These are phyloP conservation scores for Epizoanthus rinbou DNA, from an alignment of 92 coral and sea anemone genomes.

Conservation along the genomic window DNA sequence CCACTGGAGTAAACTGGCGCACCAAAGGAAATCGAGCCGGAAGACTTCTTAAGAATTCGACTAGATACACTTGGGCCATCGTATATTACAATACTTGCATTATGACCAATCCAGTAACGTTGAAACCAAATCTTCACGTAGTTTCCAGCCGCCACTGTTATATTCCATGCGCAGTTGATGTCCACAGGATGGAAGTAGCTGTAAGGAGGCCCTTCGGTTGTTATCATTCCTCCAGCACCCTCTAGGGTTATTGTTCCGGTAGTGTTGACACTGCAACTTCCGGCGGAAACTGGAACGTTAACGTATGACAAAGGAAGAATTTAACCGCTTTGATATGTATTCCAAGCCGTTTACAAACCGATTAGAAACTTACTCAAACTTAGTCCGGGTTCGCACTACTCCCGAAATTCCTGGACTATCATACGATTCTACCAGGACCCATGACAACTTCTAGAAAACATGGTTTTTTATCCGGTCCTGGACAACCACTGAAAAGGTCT, in stretches of 20 bases:
- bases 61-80: constrained; percentile 16
- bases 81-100: constrained; percentile 5
- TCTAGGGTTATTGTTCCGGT: constrained; percentile 3
- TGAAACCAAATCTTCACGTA: constrained; percentile 19
- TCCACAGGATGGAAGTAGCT: background rate
- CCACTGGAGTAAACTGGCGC: constrained; percentile 16
- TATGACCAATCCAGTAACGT: background rate
- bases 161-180: constrained; percentile 15
- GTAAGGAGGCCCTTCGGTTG: constrained; percentile 8
- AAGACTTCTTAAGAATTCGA: constrained; percentile 7
- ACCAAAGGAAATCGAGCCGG: background rate
- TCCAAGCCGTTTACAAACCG: background rate
- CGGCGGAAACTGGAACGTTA: background rate
- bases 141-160: background rate
- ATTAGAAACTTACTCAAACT: too few species aligned
- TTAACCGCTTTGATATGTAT: background rate
- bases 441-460: too few species aligned
- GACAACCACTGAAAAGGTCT: too few species aligned
- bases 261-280: constrained; percentile 4
- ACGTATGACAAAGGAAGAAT: background rate
- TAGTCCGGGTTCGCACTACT: too few species aligned
- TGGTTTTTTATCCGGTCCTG: too few species aligned
- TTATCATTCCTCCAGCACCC: background rate
- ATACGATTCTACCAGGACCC: too few species aligned
- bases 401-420: too few species aligned